Evolutionary conservation across 2,797 vertebrate species (phyloP).

Genomic region (Peromyscus attwateri): DNA sequence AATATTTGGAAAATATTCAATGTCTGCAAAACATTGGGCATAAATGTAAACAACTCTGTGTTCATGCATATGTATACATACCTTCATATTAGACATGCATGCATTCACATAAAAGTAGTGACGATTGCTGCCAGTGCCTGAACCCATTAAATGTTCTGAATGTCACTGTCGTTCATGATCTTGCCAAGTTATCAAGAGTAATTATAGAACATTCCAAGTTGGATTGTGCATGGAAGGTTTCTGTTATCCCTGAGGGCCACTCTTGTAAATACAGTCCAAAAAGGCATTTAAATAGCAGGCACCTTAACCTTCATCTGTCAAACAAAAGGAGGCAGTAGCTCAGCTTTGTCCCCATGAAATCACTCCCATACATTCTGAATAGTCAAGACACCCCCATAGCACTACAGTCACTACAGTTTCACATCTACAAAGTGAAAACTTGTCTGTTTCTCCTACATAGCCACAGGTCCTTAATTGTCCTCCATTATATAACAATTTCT

Average conservation of each 20-base stretch:
- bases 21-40: background rate
- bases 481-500: background rate
- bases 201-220: background rate
- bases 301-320: background rate
- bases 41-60: background rate
- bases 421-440: background rate
- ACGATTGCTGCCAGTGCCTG: background rate
- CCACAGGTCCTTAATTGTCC: background rate
- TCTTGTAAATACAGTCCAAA: slow-evolving; percentile 11
- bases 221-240: background rate
- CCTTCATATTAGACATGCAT: background rate
- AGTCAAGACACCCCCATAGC: background rate
- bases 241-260: background rate
- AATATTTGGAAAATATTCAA: slow-evolving; percentile 25
- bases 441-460: background rate
- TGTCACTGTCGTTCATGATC: background rate
- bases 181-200: background rate
- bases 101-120: background rate
- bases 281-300: background rate
- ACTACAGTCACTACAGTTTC: background rate
- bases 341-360: background rate
- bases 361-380: background rate
- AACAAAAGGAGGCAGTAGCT: background rate
- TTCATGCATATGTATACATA: background rate
- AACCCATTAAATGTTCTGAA: background rate